Evolutionary conservation across 1,140 invertebrate species (phyloP), one percentile per base, ranked within the genome.

Genomic region (Drosophila nasuta): DNA sequence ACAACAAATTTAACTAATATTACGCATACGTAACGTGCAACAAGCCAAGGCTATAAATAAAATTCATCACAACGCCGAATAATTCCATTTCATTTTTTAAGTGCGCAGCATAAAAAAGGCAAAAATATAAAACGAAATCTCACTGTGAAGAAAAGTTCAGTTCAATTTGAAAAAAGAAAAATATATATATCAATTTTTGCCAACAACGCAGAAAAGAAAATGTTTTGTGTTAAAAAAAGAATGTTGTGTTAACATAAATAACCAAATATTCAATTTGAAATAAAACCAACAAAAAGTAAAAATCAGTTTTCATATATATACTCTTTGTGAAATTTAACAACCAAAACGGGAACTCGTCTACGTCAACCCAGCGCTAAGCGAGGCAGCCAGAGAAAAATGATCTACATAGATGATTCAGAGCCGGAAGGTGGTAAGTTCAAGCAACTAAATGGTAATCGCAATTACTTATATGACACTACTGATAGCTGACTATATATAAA

Each of bases 361-460:
- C 77, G 91, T 60, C 65, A 85, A 71, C 49, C 72, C 56, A 77
- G 75, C 45, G 77, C 64, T 77, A 88, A 82, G 65, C 65, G 63
- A 80, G 76, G 73, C 71, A 73, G 38, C 11, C 58, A 78, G 25
- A 74, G 76, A 64, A 91, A 86, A 43, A 97, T 97, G 96, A 97
- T 97, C 93, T 95, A 96, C 91, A 96, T 97, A 56, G 96, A 97
- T 93, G 96, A 97, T 92, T 95, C 94, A 79, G 96, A 97, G 93
- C 96, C 96, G 75, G 95, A 97, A 79, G 96, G 96, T 93, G 96
- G 96, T 97, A 95, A 96, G 95, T 92, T 75, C 49, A 54, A 35
- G 1, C 33, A 56, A 48, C 43, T 52, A 49, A 52, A 33, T n/a
- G 13, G 4, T 62, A 49, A 62, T 57, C 35, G 13, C 6, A 1